A percentile compares a stretch with the other conserved stretches of the same genome.
These are phyloP conservation scores for Polia nebulosa DNA, from an alignment of 2,888 invertebrate species.

Conservation along the genomic window DNA sequence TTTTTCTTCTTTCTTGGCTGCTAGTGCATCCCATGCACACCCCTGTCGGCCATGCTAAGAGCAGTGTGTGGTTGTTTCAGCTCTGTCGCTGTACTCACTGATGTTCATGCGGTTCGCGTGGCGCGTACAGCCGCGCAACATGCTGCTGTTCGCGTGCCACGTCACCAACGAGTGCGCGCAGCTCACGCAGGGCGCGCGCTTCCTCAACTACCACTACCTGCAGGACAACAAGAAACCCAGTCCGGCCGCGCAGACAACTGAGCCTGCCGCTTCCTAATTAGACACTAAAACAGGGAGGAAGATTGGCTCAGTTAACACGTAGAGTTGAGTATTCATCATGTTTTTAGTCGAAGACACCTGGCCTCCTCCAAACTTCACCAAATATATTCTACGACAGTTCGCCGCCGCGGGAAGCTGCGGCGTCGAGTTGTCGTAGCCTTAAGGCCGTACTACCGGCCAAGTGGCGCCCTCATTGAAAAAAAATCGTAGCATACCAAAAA, in stretches of 20 bases:
- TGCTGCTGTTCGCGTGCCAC: slow-evolving; percentile 98
- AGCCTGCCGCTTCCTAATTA: slow-evolving; percentile 19
- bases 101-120: slow-evolving; percentile 99
- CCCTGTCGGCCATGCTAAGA: no score
- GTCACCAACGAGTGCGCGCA: slow-evolving; percentile 98
- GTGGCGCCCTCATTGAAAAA: no score
- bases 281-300: not conserved
- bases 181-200: slow-evolving; percentile 94
- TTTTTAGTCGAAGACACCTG: not conserved
- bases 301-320: slow-evolving; percentile 6
- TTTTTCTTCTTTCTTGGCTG: no score
- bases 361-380: not conserved
- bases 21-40: no score
- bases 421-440: not conserved
- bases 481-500: no score
- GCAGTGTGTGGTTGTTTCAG: not conserved
- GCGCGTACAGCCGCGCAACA: slow-evolving; percentile 98
- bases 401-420: not conserved
- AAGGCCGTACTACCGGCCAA: no score
- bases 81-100: slow-evolving; percentile 95
- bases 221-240: slow-evolving; percentile 63
- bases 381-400: not conserved
- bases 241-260: not conserved
- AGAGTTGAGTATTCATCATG: slow-evolving; percentile 14
- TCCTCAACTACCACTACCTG: slow-evolving; percentile 93